A percentile compares a stretch with the other conserved stretches of the same genome.
These are phyloP conservation scores for Champsocephalus esox DNA, from an alignment of 2,797 vertebrate genomes.

Conservation along the genomic window DNA sequence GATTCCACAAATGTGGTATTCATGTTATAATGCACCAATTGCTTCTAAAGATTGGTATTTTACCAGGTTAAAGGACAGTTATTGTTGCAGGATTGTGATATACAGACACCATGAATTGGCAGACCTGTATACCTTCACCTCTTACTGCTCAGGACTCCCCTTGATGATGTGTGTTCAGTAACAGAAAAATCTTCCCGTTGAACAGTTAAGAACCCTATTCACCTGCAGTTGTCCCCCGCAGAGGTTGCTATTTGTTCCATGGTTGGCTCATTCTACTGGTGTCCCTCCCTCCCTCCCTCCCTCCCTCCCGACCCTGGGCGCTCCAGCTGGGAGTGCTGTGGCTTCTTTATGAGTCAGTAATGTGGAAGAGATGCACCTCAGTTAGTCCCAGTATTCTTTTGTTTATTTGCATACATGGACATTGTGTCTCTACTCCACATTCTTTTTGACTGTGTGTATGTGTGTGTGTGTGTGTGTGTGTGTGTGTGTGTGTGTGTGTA, in stretches of 20 bases:
- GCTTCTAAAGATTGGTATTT: background rate
- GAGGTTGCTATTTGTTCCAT: background rate
- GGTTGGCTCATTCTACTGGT: conserved; percentile 26
- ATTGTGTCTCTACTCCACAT: conserved; percentile 8
- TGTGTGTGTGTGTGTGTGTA: conserved; percentile 25
- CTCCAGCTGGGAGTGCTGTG: conserved; percentile 24
- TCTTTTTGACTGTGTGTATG: conserved; percentile 26
- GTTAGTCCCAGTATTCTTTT: conserved; percentile 25
- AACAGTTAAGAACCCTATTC: conserved; percentile 1
- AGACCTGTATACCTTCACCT: conserved; percentile 5
- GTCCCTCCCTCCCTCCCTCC: conserved; percentile 20
- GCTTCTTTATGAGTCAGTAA: conserved; percentile 47
- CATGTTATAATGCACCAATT: background rate
- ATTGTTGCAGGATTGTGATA: background rate
- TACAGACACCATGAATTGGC: background rate
- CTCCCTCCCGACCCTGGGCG: background rate
- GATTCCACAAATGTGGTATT: background rate
- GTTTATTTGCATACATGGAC: conserved; percentile 5
- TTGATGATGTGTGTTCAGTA: conserved; percentile 14
- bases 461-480: conserved; percentile 33
- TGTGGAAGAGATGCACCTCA: conserved; percentile 46
- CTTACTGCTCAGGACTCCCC: conserved; percentile 17
- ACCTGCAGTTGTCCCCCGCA: conserved; percentile 16
- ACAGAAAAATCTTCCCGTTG: conserved; percentile 31
- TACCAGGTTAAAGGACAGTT: background rate